Base-by-base conservation (phyloP, 2,797 vertebrate genomes). In the Novumbra hubbsi region DNA sequence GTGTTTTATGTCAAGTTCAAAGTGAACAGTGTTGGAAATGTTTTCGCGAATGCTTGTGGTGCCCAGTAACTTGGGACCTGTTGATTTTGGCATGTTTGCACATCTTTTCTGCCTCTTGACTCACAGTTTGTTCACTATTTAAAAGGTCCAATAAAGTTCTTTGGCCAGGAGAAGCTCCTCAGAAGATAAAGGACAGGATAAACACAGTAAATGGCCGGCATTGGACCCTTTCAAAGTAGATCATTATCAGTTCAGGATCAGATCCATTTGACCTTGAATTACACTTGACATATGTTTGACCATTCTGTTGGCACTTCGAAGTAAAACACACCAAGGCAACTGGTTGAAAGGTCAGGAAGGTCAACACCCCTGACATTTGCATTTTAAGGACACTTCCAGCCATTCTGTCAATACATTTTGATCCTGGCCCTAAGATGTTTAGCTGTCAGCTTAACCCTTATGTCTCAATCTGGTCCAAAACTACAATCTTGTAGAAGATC, bases 261-360 rank as follows among this genome's bases (percentile, higher is more conserved):
- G 71, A 28, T 83, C 80, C 78, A 79, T 86, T 85, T 90, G 89
- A 88, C 88, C 90, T 88, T 86, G 80, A 86, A 88, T 88, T 82
- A 84, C 84, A 87, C 86, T 87, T 85, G 85, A 85, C 88, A 76
- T 88, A 76, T 38, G 82, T 85, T 81, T 72, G 83, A 83, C 80
- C 82, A 69, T 80, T 71, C 73, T 52, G 50, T 69, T 69, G 67
- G 45, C 19, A 55, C 62, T 69, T 21, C 21, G 45, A 60, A 34
- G 73, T 71, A 72, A 67, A 82, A 70, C 66, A 34, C 70, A 69
- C 73, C 66, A 83, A 76, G 30, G n/a, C 72, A 68, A 30, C 65
- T 52, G 69, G 65, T 24, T 4, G 48, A 71, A 73, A 80, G 83
- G 85, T 86, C 78, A 77, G 45, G 69, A 73, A 79, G 83, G 85